Evolutionary conservation across 2,113 vertebrate species (phyloP), one percentile per base, ranked within the genome.

Genomic region (Hydropotes inermis): DNA sequence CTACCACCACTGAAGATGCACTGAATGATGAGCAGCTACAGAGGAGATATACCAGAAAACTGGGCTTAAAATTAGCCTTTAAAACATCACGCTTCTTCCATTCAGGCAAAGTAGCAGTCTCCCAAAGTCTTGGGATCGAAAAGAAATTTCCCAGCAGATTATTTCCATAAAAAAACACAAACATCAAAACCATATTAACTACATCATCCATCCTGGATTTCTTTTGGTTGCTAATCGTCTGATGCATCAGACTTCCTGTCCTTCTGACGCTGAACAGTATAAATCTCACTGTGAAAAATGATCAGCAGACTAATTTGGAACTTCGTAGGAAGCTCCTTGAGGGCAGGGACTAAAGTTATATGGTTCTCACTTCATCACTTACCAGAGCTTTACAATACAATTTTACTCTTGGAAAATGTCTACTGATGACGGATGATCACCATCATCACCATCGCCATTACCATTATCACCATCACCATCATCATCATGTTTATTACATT

Each of bases 21-120:
- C 0, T 9, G 61, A 70, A 15, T 11, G 6, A 25, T 0, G 7
- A 9, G 10, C 50, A 81, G 15, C 14, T 10, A 61, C 3, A 39
- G 67, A 74, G 5, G 36, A 74, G 12, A 76, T 4, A 76, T 15
- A 27, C 6, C 30, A 28, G 33, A 95, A 58, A 21, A 39, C 11
- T 43, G 55, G 28, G 15, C 33, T 76, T 57, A 54, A 70, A 61
- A 60, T n/a, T 8, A 61, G 64, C 30, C 43, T 91, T 87, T 43
- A 36, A n/a, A 64, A 28, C 17, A 17, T 17, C 14, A 82, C 4
- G 11, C 39, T 82, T 28, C 27, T 47, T 3, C n/a, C 17, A 76
- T 23, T 30, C 21, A 15, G 58, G 25, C 36, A 70, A 67, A 54
- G 28, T 2, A 11, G 45, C 27, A 3, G 45, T 47, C 47, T 92